Base-by-base conservation (phyloP, 2,888 invertebrate genomes). In the Mimas tiliae region DNA sequence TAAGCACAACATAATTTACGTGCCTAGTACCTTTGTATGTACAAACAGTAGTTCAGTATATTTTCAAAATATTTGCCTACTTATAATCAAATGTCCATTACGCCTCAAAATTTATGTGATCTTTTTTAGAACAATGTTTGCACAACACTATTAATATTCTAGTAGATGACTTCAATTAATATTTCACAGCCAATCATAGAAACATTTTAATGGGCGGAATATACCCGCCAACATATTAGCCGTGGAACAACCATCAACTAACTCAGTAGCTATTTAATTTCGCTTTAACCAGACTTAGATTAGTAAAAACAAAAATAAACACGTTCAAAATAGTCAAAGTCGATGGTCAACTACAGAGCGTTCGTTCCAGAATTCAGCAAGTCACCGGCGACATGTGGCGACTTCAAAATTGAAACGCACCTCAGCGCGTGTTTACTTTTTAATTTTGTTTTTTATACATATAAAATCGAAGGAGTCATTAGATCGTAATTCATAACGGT, bases 401-500 rank as follows among this genome's bases (percentile, higher is more conserved):
- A 85, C 87, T 81, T 78, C 81, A 80, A 86, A 88, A 86, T 88
- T 87, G 87, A 86, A 88, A 87, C 83, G 81, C 81, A 80, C 75
- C 79, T 78, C 76, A 79, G 77, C 81, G 83, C 82, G 81, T 81
- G 79, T 88, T 86, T 88, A 82, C 84, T 87, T 87, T 87, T 84
- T 77, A 80, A 78, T 79, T 78, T 11, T 42, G 8, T 75, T 79
- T 83, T 82, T 85, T 85, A 83, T 76, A 79, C 76, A 80, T 58
- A 42, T 58, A 58, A 58, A 86, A 87, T 87, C 86, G 84, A 84
- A 83, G 80, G 81, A 84, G 85, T 89, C 89, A 89, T 90, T 91
- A 91, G 88, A 88, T 85, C 82, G 88, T 90, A 88, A 88, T 81
- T 88, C 84, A 87, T 90, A 92, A 92, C 92, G 91, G 92, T 86